Base-by-base conservation (phyloP, 2,888 invertebrate genomes). In the Apocheima hispidaria region DNA sequence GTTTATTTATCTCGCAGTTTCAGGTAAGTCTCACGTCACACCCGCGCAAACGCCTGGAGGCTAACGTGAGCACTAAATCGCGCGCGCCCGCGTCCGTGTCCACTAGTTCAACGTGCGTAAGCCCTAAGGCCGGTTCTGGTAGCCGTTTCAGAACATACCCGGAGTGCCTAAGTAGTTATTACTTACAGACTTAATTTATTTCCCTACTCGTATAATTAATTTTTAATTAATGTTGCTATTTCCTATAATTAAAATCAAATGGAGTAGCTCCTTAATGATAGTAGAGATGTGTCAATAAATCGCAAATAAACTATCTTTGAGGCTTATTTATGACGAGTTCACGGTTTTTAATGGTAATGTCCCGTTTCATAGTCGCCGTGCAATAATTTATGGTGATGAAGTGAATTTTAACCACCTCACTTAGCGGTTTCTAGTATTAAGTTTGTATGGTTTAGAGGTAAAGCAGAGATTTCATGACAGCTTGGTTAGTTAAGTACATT, bases 351-450 rank as follows among this genome's bases (percentile, higher is more conserved):
- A 57, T 51, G 14, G 20, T 21, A 33, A 36, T 14, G 2, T 58
- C 44, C 46, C 21, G 30, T 51, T 36, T 44, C 36, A 50, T 49
- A 41, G 41, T 49, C 46, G 44, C 26, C n/a, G 20, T 40, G 21
- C 4, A 23, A 33, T 50, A 21, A 26, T 58, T 62, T 62, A 62
- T 57, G 41, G 43, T 49, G 53, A 58, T 62, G 43, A 54, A 50
- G 44, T 54, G 53, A 38, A 43, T 53, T 53, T 49, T 16, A 43
- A 62, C 28, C 52, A n/a, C 26, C n/a, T 7, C 18, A 16, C 12
- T 49, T 51, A 51, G 18, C 28, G 18, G 44, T 41, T 40, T 56
- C 35, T 23, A 41, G 26, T 6, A 23, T 46, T 41, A 36, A 21
- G 26, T 38, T 36, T 26, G 12, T 33, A 18, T 36, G 2, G 28